Evolutionary conservation across 2,888 invertebrate species (phyloP), one percentile per base, ranked within the genome.

Genomic region (Zygothrica quintamaculata): DNA sequence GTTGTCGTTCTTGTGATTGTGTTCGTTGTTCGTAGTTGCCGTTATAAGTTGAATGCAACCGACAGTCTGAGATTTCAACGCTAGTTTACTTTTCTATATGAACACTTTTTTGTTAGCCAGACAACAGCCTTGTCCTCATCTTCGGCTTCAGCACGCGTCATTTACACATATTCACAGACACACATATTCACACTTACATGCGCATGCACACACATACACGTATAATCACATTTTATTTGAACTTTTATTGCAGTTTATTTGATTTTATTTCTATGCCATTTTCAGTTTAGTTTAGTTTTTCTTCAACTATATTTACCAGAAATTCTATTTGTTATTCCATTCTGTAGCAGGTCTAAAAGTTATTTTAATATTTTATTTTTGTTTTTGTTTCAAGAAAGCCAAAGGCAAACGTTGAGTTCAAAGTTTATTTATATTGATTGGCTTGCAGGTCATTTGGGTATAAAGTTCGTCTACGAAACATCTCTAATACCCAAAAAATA

Each of bases 211-310:
- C 29, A 40, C 65, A 51, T 15, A 66, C 55, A 56, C 48, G 65
- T 64, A 74, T 78, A 78, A 78, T 78, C 81, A 78, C 71, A 84
- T 78, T 78, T 80, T 80, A 80, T 84, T 78, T 74, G 62, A 80
- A 80, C 77, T 80, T 78, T 74, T 80, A 79, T 84, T 84, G 80
- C 65, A 74, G 50, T 74, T 71, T 80, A 77, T 84, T 84, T 84
- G 69, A 77, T 78, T 77, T 70, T 58, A 74, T 74, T 79, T 52
- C 56, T 60, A 61, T 65, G 67, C 71, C 78, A 67, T 76, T 81
- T 71, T 60, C 65, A 62, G 75, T 62, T 40, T 37, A 50, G 16
- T 37, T 56, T 52, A 57, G 18, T 50, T 59, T 53, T 47, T 43
- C 50, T 58, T 59, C 62, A 39, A 74, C 60, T 73, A 70, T 70